Conservation (phyloP, 2,113 vertebrate species). For the Vanacampus margaritifer region DNA sequence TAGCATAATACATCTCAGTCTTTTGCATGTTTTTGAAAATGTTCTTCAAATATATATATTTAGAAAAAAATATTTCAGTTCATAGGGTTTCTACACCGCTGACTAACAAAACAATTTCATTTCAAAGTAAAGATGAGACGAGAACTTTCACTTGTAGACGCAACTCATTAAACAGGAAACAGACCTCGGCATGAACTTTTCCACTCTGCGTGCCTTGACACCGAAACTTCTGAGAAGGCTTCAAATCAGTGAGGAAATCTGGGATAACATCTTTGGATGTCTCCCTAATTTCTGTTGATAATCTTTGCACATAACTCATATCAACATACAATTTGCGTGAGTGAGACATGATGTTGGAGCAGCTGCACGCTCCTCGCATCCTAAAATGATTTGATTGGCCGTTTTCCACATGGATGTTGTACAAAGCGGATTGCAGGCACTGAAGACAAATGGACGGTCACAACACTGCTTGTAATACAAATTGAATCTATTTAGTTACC, state of each 20-base stretch:
- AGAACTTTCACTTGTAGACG: not conserved
- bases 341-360: not conserved
- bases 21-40: too few relatives aligned
- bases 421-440: constrained; percentile 14
- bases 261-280: constrained; percentile 11
- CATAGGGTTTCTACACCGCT: not conserved
- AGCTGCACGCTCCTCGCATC: not conserved
- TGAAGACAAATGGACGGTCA: constrained; percentile 17
- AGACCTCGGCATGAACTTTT: not conserved
- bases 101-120: not conserved
- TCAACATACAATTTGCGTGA: not conserved
- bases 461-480: not conserved
- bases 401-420: constrained; percentile 16
- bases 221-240: not conserved
- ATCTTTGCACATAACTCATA: not conserved
- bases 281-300: constrained; percentile 21
- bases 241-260: constrained; percentile 18
- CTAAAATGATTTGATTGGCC: constrained; percentile 13
- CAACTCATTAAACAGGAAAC: not conserved
- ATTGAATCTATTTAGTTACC: not conserved
- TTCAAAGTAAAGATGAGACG: not conserved
- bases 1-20: too few relatives aligned
- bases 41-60: too few relatives aligned
- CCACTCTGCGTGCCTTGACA: not conserved
- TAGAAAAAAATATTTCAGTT: not conserved